Percentiles rank a stretch among this genome's conserved stretches.
Conservation (phyloP, 1,140 invertebrate species). For the Nixonia krombeini region DNA sequence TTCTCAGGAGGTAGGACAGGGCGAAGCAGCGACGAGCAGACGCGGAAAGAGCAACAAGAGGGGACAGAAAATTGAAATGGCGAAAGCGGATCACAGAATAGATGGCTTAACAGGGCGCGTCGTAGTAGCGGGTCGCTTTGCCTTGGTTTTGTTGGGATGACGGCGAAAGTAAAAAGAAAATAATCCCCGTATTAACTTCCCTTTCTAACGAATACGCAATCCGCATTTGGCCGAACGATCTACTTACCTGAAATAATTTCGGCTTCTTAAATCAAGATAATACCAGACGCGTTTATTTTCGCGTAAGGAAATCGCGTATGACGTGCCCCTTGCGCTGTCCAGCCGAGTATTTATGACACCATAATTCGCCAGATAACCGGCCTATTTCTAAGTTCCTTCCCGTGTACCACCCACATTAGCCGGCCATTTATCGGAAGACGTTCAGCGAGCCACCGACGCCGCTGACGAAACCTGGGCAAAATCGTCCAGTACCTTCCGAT, state of each 20-base stretch:
- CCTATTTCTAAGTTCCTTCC: slow-evolving; percentile 31
- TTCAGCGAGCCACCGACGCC: too few relatives aligned
- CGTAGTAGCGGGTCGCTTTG: slow-evolving; percentile 49
- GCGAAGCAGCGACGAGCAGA: slow-evolving; percentile 23
- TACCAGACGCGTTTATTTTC: slow-evolving; percentile 31
- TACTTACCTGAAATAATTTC: slow-evolving; percentile 43
- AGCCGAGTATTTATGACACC: slow-evolving; percentile 32
- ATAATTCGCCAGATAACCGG: slow-evolving; percentile 42
- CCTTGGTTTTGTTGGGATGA: slow-evolving; percentile 41
- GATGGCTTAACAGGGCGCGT: slow-evolving; percentile 53
- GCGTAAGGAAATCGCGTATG: slow-evolving; percentile 10
- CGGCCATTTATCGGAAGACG: too few relatives aligned
- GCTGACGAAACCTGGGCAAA: too few relatives aligned
- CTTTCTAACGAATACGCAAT: slow-evolving; percentile 41
- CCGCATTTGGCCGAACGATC: slow-evolving; percentile 22
- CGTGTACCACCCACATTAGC: too few relatives aligned
- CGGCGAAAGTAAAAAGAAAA: slow-evolving; percentile 38
- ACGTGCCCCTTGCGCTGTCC: slow-evolving; percentile 11
- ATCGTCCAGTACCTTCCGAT: too few relatives aligned
- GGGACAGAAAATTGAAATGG: slow-evolving; percentile 66
- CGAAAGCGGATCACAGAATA: slow-evolving; percentile 67
- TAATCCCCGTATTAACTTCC: slow-evolving; percentile 56
- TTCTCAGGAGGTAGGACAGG: slow-evolving; percentile 54
- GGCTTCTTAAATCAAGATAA: slow-evolving; percentile 49
- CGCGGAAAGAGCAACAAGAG: slow-evolving; percentile 53